These are phyloP conservation scores for Pocillopora meandrina DNA, from an alignment of 92 coral and sea anemone species.

Conservation along the genomic window DNA sequence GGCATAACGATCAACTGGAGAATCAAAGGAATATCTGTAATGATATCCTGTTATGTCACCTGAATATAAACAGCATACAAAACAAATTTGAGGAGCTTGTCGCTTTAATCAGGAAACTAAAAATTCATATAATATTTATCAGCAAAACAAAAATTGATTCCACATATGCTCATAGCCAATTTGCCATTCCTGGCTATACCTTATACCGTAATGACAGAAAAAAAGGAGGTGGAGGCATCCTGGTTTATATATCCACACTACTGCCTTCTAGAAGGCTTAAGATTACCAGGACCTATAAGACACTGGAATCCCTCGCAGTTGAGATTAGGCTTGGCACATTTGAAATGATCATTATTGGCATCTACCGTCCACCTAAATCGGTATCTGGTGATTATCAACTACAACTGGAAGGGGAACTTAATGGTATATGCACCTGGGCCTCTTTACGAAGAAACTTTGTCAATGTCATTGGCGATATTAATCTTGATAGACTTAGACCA, in stretches of 20 bases:
- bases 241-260: conserved; percentile 52
- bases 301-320: too few relatives aligned
- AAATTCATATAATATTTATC: conserved; percentile 47
- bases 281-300: too few relatives aligned
- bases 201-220: conserved; percentile 45
- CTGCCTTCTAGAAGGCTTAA: too few relatives aligned
- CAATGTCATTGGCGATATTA: too few relatives aligned
- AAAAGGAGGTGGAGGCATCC: conserved; percentile 57
- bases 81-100: conserved; percentile 48
- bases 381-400: too few relatives aligned
- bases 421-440: too few relatives aligned
- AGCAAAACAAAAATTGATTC: conserved; percentile 58
- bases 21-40: neutral
- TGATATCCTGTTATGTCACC: conserved; percentile 40
- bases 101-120: conserved; percentile 18
- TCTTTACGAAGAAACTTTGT: too few relatives aligned
- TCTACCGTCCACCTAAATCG: too few relatives aligned
- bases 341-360: too few relatives aligned
- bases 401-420: neutral
- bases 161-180: conserved; percentile 56
- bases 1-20: too few relatives aligned
- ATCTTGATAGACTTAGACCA: too few relatives aligned
- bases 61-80: conserved; percentile 46
- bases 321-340: too few relatives aligned
- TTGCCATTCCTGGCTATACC: conserved; percentile 49